These are phyloP conservation scores for Microcebus murinus DNA, from an alignment of 2,113 vertebrate genomes.

Conservation along the genomic window DNA sequence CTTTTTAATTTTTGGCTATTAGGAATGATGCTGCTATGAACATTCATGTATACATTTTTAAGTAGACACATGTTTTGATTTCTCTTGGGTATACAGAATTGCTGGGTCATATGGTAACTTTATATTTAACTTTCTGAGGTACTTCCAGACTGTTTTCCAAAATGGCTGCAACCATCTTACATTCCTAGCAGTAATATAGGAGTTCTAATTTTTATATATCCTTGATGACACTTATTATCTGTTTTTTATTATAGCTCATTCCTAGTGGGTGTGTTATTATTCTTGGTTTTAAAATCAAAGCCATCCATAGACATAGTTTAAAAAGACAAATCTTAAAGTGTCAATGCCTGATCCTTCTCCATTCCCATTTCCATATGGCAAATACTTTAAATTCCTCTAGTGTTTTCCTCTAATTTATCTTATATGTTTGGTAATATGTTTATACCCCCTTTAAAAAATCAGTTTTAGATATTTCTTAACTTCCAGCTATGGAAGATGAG, in stretches of 20 bases:
- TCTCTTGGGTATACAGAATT: neutral
- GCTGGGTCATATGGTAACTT: neutral
- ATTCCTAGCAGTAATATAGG: neutral
- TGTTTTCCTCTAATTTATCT: constrained; percentile 31
- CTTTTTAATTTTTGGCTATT: neutral
- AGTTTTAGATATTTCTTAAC: constrained; percentile 36
- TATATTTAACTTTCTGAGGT: neutral
- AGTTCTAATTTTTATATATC: neutral
- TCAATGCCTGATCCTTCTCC: neutral
- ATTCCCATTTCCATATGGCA: constrained; percentile 13
- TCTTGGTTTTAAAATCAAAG: neutral
- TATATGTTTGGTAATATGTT: constrained; percentile 16
- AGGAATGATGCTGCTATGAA: neutral
- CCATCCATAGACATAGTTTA: neutral
- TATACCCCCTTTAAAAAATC: neutral
- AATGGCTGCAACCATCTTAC: neutral
- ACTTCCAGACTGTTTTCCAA: neutral
- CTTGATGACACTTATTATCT: neutral
- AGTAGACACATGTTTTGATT: neutral
- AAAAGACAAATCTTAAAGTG: neutral
- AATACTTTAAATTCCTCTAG: constrained; percentile 49
- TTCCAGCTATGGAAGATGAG: neutral
- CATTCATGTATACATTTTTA: neutral
- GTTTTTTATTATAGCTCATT: neutral
- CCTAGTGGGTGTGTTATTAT: neutral